Percentiles rank a stretch among this genome's conserved stretches.
Evolutionary conservation across 2,888 invertebrate species (phyloP).

Genomic region (Mystacides longicornis): DNA sequence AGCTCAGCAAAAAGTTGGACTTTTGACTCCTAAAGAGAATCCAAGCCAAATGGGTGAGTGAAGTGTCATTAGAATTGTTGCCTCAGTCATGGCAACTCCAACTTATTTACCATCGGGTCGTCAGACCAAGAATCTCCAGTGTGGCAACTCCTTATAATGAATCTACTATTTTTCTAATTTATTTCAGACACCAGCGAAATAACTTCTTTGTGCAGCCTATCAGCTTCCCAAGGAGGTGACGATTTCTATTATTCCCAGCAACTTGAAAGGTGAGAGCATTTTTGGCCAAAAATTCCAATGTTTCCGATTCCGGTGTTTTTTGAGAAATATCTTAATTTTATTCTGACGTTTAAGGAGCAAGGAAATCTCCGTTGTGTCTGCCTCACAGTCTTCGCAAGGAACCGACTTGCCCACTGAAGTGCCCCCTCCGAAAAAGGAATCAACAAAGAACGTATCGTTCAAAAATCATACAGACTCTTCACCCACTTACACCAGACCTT

Average conservation of each 20-base stretch:
- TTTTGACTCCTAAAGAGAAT: slow-evolving; percentile 38
- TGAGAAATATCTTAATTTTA: not conserved
- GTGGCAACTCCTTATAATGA: not conserved
- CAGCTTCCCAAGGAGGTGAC: slow-evolving; percentile 56
- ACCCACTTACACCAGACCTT: slow-evolving; percentile 25
- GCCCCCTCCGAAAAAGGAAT: slow-evolving; percentile 36
- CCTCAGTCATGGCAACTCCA: too few relatives aligned
- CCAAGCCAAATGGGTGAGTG: slow-evolving; percentile 49
- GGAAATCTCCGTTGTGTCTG: slow-evolving; percentile 30
- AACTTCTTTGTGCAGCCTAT: slow-evolving; percentile 65
- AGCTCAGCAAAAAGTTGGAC: slow-evolving; percentile 30
- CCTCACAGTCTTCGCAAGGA: slow-evolving; percentile 25
- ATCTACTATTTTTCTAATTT: slow-evolving; percentile 24
- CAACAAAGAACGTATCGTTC: slow-evolving; percentile 47
- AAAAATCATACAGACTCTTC: slow-evolving; percentile 48
- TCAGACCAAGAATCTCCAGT: too few relatives aligned
- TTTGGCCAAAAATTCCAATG: too few relatives aligned
- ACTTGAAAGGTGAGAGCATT: slow-evolving; percentile 32
- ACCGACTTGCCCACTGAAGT: slow-evolving; percentile 9
- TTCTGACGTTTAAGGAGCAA: slow-evolving; percentile 29
- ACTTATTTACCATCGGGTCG: too few relatives aligned
- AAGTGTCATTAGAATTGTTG: not conserved
- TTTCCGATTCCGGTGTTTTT: too few relatives aligned
- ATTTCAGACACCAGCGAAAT: slow-evolving; percentile 60
- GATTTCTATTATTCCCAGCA: slow-evolving; percentile 32